Conservation (phyloP, 2,113 vertebrate genomes). For the Petrocephalus zakoni region DNA sequence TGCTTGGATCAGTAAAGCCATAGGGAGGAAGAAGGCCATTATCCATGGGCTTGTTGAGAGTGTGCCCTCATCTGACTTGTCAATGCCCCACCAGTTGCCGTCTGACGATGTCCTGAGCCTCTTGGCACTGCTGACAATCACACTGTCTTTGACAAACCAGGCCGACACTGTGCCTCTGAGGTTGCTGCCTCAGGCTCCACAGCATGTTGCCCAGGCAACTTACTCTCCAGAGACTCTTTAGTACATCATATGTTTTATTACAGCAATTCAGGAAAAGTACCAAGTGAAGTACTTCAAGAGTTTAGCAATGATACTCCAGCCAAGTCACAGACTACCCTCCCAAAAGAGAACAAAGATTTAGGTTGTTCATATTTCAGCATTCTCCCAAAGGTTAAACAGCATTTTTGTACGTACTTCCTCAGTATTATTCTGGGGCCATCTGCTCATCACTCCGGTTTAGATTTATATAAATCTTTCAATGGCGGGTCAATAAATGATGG, state of each 20-base stretch:
- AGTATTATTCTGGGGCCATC: not conserved
- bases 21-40: not conserved
- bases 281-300: not conserved
- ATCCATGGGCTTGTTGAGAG: not conserved
- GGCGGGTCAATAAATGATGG: not conserved
- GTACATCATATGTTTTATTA: not conserved
- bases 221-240: slow-evolving; percentile 7
- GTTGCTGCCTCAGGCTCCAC: not conserved
- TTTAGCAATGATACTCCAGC: not conserved
- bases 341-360: not conserved
- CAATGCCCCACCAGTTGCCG: not conserved
- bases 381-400: not conserved
- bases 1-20: not conserved
- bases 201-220: slow-evolving; percentile 10
- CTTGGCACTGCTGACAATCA: not conserved
- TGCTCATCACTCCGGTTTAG: not conserved
- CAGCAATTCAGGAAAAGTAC: slow-evolving; percentile 11
- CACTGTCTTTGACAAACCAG: not conserved
- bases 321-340: not conserved
- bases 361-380: not conserved
- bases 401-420: not conserved
- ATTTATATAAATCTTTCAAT: not conserved
- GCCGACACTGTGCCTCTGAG: not conserved
- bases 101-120: not conserved
- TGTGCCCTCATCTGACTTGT: not conserved